Conservation (phyloP, 1,140 invertebrate genomes). For the Streblospio benedicti region DNA sequence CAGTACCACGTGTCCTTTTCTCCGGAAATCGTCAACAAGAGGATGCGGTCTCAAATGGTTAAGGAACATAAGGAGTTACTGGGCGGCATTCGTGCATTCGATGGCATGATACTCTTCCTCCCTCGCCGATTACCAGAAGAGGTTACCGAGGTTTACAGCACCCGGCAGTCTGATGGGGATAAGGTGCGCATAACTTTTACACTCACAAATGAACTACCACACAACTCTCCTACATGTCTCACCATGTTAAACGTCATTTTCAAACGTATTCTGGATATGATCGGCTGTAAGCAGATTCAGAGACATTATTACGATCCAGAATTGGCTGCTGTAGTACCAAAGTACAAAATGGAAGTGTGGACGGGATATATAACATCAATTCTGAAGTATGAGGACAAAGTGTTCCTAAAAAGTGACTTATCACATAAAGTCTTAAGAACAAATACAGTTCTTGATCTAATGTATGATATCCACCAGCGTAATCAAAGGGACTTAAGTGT, state of each 20-base stretch:
- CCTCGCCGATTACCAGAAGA: constrained; percentile 26
- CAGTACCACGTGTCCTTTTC: constrained; percentile 74
- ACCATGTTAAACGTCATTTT: constrained; percentile 37
- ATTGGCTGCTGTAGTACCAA: constrained; percentile 45
- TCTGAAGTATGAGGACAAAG: constrained; percentile 69
- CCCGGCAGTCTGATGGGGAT: constrained; percentile 22
- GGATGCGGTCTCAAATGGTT: constrained; percentile 55
- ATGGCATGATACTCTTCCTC: constrained; percentile 37
- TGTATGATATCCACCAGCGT: constrained; percentile 50
- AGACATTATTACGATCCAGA: constrained; percentile 69
- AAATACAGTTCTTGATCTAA: constrained; percentile 64
- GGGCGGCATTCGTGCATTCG: constrained; percentile 31
- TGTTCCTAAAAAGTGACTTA: constrained; percentile 76
- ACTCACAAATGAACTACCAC: constrained; percentile 30
- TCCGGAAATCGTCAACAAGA: constrained; percentile 62
- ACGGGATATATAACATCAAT: constrained; percentile 74
- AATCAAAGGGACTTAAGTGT: constrained; percentile 10
- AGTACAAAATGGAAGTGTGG: constrained; percentile 69
- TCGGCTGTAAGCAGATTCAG: constrained; percentile 54
- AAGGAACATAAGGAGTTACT: constrained; percentile 51
- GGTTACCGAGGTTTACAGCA: constrained; percentile 28
- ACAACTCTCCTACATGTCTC: constrained; percentile 25
- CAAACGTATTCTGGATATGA: constrained; percentile 26
- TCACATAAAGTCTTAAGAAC: constrained; percentile 71
- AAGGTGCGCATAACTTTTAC: constrained; percentile 32